phyloP scores from a whole-genome alignment of 2,113 vertebrate species.

The Oryzias woworae region DNA sequence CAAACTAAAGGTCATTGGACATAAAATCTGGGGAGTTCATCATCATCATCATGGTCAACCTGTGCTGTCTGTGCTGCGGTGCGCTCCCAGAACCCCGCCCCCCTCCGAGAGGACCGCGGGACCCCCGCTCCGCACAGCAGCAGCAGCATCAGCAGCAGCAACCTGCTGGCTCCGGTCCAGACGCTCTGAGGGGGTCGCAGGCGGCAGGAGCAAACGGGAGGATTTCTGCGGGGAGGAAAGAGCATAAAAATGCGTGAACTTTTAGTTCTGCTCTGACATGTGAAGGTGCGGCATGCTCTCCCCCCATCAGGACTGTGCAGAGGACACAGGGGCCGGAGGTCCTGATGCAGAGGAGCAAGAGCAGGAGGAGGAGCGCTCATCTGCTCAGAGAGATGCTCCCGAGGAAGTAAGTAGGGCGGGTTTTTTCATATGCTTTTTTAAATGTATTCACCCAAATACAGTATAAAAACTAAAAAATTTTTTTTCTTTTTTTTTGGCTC shows the following conservation, averaged over 20 bases:
- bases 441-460: not conserved
- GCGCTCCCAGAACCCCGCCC: slow-evolving; percentile 77
- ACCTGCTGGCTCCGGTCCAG: slow-evolving; percentile 67
- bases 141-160: slow-evolving; percentile 55
- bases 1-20: not conserved
- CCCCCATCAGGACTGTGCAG: slow-evolving; percentile 71
- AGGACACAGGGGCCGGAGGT: slow-evolving; percentile 67
- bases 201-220: slow-evolving; percentile 8
- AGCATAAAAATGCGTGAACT: slow-evolving; percentile 32
- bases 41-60: slow-evolving; percentile 63
- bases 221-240: slow-evolving; percentile 19
- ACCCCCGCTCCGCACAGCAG: slow-evolving; percentile 60
- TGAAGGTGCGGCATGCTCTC: slow-evolving; percentile 75
- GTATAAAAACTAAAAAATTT: no score
- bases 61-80: slow-evolving; percentile 76
- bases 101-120: slow-evolving; percentile 66
- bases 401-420: slow-evolving; percentile 68
- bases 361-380: slow-evolving; percentile 51
- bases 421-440: not conserved
- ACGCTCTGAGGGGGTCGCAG: slow-evolving; percentile 20
- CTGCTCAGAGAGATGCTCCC: slow-evolving; percentile 61
- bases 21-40: slow-evolving; percentile 22
- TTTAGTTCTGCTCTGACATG: slow-evolving; percentile 58
- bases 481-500: no score
- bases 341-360: slow-evolving; percentile 52